A percentile compares a stretch with the other conserved stretches of the same genome.
Evolutionary conservation across 2,797 vertebrate genomes (phyloP).

Genomic region (Cheirogaleus major): DNA sequence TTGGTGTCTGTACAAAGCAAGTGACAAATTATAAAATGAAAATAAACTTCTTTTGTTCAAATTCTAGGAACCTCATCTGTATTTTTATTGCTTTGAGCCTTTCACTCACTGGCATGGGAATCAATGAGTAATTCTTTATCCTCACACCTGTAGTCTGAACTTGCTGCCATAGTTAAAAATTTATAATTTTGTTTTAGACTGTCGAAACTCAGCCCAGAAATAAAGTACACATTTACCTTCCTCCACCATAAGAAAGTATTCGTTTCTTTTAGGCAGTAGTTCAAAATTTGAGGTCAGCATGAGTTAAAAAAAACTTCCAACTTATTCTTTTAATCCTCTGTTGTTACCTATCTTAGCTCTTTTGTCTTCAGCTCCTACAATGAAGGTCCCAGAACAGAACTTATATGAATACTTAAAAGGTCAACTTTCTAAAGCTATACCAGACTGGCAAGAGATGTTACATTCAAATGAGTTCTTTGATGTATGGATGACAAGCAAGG

Average conservation of each 20-base stretch:
- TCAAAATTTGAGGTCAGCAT: conserved; percentile 43
- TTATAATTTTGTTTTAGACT: not conserved
- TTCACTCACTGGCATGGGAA: not conserved
- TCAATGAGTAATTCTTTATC: conserved; percentile 38
- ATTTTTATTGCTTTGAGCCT: conserved; percentile 31
- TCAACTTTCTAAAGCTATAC: not conserved
- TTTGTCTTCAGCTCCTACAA: not conserved
- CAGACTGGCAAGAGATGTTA: not conserved
- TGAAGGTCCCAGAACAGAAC: not conserved
- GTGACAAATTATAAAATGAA: conserved; percentile 38
- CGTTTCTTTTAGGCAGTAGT: not conserved
- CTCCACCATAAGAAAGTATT: conserved; percentile 5
- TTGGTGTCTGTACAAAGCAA: conserved; percentile 20
- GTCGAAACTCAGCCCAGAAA: conserved; percentile 11
- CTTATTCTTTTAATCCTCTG: not conserved
- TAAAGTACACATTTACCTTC: not conserved
- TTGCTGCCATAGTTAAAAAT: conserved; percentile 5
- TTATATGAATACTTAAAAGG: not conserved
- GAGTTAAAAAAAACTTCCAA: not conserved
- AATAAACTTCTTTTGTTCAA: conserved; percentile 53
- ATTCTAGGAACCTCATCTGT: conserved; percentile 18
- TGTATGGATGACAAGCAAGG: not conserved
- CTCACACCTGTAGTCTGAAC: conserved; percentile 55
- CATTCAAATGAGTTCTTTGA: not conserved
- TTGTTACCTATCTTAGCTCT: not conserved